Percentiles rank a stretch among this genome's conserved stretches.
Conservation (phyloP, 2,797 vertebrate genomes). For the Toxotes lorentzi region DNA sequence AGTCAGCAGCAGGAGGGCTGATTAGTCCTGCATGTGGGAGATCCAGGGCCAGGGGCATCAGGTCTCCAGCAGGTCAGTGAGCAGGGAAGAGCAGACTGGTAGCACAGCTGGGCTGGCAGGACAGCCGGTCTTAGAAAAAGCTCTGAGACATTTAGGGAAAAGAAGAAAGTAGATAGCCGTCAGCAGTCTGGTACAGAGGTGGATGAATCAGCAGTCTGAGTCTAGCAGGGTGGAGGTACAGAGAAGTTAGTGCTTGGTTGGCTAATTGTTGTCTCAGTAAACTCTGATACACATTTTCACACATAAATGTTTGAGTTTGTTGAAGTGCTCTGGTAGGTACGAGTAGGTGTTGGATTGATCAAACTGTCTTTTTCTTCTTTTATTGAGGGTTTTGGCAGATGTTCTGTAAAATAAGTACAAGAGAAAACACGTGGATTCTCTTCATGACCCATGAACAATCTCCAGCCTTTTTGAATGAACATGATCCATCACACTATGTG, state of each 20-base stretch:
- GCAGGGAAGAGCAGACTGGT: constrained; percentile 29
- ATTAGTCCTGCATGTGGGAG: constrained; percentile 27
- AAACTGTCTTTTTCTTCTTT: neutral
- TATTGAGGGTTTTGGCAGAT: neutral
- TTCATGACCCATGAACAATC: constrained; percentile 31
- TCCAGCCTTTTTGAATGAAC: constrained; percentile 42
- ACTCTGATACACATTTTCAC: neutral
- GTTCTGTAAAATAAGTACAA: neutral
- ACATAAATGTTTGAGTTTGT: constrained; percentile 12
- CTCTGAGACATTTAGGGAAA: constrained; percentile 26
- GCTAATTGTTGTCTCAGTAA: neutral
- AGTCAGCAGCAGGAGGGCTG: constrained; percentile 17
- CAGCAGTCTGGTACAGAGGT: constrained; percentile 29
- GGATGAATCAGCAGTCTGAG: constrained; percentile 44
- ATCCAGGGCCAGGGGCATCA: neutral
- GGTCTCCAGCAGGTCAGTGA: constrained; percentile 35
- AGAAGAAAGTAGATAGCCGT: constrained; percentile 1
- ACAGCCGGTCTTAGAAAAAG: constrained; percentile 17
- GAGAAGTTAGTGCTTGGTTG: neutral
- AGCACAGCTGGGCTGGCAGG: constrained; percentile 35
- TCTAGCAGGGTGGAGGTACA: neutral
- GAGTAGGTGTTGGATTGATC: neutral
- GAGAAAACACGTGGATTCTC: constrained; percentile 13
- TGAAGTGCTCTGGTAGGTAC: neutral
- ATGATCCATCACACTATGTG: constrained; percentile 58